phyloP scores from a whole-genome alignment of 2,888 invertebrate genomes.

The Prionchulus punctatus region DNA sequence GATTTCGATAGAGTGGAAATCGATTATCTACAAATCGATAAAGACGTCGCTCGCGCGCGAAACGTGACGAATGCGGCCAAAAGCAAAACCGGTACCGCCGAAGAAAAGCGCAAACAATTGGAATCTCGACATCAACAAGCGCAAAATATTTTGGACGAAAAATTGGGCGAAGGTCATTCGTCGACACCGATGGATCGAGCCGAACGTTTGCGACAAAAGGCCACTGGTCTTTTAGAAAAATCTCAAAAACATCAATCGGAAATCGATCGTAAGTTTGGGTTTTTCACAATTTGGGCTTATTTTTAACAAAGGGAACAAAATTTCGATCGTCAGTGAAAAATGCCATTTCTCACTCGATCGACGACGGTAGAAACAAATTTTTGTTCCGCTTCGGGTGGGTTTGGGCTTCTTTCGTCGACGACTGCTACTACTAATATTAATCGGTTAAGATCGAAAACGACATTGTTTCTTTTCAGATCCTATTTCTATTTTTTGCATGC shows the following conservation, averaged over 20 bases:
- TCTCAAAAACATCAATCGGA: slow-evolving; percentile 37
- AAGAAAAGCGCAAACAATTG: neutral
- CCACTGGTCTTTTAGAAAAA: slow-evolving; percentile 61
- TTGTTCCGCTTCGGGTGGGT: too few species aligned
- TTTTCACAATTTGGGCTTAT: too few species aligned
- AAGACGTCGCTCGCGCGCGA: slow-evolving; percentile 6
- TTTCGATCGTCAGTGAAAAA: too few species aligned
- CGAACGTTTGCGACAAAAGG: slow-evolving; percentile 56
- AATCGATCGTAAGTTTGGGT: slow-evolving; percentile 10
- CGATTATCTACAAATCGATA: slow-evolving; percentile 5
- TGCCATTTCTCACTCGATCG: too few species aligned
- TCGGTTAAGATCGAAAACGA: too few species aligned
- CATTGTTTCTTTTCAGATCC: too few species aligned
- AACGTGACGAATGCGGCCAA: slow-evolving; percentile 1
- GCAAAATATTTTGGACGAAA: slow-evolving; percentile 42
- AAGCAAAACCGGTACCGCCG: slow-evolving; percentile 1
- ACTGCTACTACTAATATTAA: too few species aligned
- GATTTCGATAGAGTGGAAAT: slow-evolving; percentile 5
- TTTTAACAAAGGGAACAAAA: too few species aligned
- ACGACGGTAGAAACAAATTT: too few species aligned
- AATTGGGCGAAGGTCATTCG: slow-evolving; percentile 56
- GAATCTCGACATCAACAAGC: slow-evolving; percentile 46
- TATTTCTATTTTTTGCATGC: too few species aligned
- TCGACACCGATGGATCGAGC: slow-evolving; percentile 62
- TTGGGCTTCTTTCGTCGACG: too few species aligned